Base-by-base conservation (phyloP, 2,113 vertebrate species). In the Aphelocoma coerulescens region DNA sequence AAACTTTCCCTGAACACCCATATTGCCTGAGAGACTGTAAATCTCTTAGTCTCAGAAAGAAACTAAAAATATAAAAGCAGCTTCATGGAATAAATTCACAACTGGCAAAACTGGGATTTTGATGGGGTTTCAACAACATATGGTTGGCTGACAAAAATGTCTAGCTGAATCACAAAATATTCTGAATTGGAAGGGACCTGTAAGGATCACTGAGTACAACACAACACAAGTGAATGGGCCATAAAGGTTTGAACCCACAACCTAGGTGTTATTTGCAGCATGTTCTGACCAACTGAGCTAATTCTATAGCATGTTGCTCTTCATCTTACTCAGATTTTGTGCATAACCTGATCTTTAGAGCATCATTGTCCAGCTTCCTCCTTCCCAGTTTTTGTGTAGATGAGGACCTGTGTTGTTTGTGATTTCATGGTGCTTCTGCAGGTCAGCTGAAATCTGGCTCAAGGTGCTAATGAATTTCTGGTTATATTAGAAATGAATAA, bases 21-120 rank as follows among this genome's bases (percentile, higher is more conserved):
- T 63, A 57, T 81, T 91, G 84, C 84, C 66, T 93, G 41, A 54
- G 26, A 87, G 27, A 55, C 49, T 85, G 32, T 52, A 95, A 91
- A 95, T 96, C 73, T 94, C 73, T 91, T 62, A 85, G 88, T 72
- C 88, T 92, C 67, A 94, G 85, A 95, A 90, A 91, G 76, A 95
- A 97, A 85, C 85, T 96, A 82, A 89, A 95, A 93, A 39, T 91
- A 84, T 41, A 72, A 90, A 96, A 74, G 77, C 81, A 88, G 37
- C 57, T 90, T 89, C 66, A 78, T 87, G 87, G 37, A 92, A 92
- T 93, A 59, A 91, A 77, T 83, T 95, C 32, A 61, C 41, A 93
- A 43, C 69, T 94, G 79, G 58, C 43, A 95, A 96, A 97, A 94
- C 80, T 88, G 69, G 79, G 51, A 95, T 87, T 74, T 93, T 92